Evolutionary conservation across 2,888 invertebrate species (phyloP), one percentile per base, ranked within the genome.

Genomic region (Tenthredo distinguenda): DNA sequence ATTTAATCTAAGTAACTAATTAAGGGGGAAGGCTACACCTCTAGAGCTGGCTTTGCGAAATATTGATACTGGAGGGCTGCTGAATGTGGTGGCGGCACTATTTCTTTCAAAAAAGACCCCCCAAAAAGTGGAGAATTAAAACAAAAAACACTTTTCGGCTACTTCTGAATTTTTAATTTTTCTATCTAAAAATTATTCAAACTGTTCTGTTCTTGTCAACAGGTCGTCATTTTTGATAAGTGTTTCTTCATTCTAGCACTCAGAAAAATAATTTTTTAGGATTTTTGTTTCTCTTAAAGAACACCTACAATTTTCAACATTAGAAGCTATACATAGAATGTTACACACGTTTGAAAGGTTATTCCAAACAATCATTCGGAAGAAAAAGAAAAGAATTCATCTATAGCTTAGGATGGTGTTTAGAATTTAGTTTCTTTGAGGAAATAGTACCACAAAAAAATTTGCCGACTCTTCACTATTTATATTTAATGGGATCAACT

Each of bases 1-100:
- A 83, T 83, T 71, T 62, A 62, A 26, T 81, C 65, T 40, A 81
- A 40, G 15, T 85, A 68, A n/a, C 72, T 43, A 74, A 12, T 68
- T 18, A 62, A 62, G 68, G 34, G 34, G 34, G 12, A 26, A 62
- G 68, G 34, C 68, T 68, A 34, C 34, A 68, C 68, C 34, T 34
- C 68, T 34, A 34, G 34, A 34, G 15, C 18, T 68, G 26, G 34
- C 34, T 18, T 18, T 5, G 34, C 18, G 34, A 15, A 68, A 68
- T 34, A 68, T 68, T 68, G 34, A 68, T 34, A 34, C 31, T 34
- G 62, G 62, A 68, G 26, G 12, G 26, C 18, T 34, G 34, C 18
- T 34, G 34, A 68, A 68, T 10, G 12, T 68, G 21, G 21, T 26
- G 62, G 62, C 10, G 62, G 21, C 12, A 26, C 26, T 62, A 62